These are phyloP conservation scores for Cavia porcellus DNA, from an alignment of 2,113 vertebrate genomes.

Conservation along the genomic window DNA sequence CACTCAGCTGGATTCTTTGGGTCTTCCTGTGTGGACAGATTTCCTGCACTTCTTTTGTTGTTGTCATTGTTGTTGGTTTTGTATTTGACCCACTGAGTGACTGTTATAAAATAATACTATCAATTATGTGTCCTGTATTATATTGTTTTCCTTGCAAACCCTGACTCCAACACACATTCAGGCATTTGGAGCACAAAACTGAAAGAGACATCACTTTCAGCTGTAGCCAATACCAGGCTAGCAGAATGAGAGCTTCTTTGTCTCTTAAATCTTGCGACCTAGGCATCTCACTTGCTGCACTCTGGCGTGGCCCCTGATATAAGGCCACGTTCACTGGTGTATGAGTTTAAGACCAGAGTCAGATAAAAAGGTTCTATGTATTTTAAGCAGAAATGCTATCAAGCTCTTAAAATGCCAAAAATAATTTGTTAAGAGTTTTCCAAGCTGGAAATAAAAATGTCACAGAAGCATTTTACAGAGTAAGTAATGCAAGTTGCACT, in stretches of 20 bases:
- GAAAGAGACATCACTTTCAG: not conserved
- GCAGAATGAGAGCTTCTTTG: not conserved
- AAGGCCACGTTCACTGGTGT: not conserved
- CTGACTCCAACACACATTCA: no score
- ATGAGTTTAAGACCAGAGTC: not conserved
- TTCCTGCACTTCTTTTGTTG: no score
- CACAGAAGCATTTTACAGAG: not conserved
- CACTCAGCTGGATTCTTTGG: no score
- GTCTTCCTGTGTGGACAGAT: no score
- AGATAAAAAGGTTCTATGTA: constrained; percentile 10
- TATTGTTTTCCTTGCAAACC: no score
- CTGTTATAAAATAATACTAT: no score
- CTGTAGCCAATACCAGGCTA: not conserved
- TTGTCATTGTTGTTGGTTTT: no score
- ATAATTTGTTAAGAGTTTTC: not conserved
- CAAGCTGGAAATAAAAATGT: constrained; percentile 23
- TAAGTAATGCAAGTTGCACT: not conserved
- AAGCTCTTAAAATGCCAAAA: constrained; percentile 9
- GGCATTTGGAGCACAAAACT: not conserved
- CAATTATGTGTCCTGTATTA: no score
- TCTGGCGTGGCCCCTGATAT: not conserved
- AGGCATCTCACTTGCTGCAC: not conserved
- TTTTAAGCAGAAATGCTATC: not conserved
- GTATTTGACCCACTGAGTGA: no score
- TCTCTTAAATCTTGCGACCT: not conserved